Evolutionary conservation across 1,140 invertebrate species (phyloP).

Genomic region (Probaryconus sp.): DNA sequence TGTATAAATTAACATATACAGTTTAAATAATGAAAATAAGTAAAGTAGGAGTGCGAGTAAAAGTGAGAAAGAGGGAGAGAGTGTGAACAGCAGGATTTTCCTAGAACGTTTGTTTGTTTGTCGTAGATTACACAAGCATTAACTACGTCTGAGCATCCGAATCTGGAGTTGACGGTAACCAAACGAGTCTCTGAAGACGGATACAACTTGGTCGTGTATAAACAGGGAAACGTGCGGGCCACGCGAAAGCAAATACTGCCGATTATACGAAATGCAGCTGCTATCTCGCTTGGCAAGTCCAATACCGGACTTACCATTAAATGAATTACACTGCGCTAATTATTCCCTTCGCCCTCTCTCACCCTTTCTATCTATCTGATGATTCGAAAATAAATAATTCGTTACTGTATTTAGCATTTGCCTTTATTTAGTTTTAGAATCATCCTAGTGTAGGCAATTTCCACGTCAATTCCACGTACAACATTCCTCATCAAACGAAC

Average conservation of each 20-base stretch:
- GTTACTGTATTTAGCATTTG: constrained; percentile 19
- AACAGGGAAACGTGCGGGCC: constrained; percentile 79
- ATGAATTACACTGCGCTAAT: constrained; percentile 52
- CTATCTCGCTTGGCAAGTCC: constrained; percentile 54
- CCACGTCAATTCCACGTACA: neutral
- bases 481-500: no score
- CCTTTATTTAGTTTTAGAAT: constrained; percentile 39
- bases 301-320: constrained; percentile 46
- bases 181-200: constrained; percentile 58
- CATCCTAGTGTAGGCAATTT: constrained; percentile 13
- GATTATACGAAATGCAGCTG: constrained; percentile 76
- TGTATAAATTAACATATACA: no score
- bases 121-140: constrained; percentile 68
- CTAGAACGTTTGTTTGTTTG: constrained; percentile 50
- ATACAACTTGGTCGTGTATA: constrained; percentile 71
- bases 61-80: no score
- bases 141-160: constrained; percentile 56
- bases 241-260: constrained; percentile 83
- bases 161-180: constrained; percentile 66
- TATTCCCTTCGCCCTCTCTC: constrained; percentile 24
- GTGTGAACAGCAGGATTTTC: constrained; percentile 34
- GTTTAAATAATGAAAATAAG: no score
- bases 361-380: neutral
- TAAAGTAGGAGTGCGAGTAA: no score
- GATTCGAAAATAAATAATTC: constrained; percentile 53